These are phyloP conservation scores for Drosophila simulans DNA, from an alignment of 1,140 invertebrate species.

Conservation along the genomic window DNA sequence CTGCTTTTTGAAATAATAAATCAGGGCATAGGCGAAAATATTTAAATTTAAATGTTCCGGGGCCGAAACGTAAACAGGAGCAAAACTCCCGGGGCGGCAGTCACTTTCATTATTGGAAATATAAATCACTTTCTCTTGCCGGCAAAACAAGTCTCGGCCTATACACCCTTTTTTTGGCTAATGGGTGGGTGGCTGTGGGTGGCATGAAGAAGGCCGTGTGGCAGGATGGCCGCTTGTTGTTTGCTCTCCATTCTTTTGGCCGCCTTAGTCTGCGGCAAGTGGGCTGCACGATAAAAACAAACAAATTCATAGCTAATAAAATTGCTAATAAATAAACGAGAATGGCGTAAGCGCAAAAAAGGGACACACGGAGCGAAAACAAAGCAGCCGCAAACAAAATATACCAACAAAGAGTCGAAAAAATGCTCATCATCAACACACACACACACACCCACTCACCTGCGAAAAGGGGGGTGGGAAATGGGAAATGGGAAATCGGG, in stretches of 20 bases:
- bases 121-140: slow-evolving; percentile 79
- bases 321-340: slow-evolving; percentile 83
- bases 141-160: slow-evolving; percentile 52
- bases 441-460: slow-evolving; percentile 19
- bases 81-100: slow-evolving; percentile 35
- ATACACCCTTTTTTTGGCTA: slow-evolving; percentile 55
- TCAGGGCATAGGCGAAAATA: slow-evolving; percentile 80
- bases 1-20: slow-evolving; percentile 56
- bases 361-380: slow-evolving; percentile 75
- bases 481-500: background rate
- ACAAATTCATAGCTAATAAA: slow-evolving; percentile 84
- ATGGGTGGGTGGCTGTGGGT: slow-evolving; percentile 10
- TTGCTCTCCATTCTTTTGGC: slow-evolving; percentile 26
- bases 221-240: slow-evolving; percentile 26
- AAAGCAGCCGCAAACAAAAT: slow-evolving; percentile 73
- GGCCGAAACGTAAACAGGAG: slow-evolving; percentile 48
- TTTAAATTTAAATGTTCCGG: slow-evolving; percentile 82
- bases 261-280: slow-evolving; percentile 45
- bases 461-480: background rate
- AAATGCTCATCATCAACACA: slow-evolving; percentile 29
- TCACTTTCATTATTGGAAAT: slow-evolving; percentile 83
- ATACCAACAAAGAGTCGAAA: slow-evolving; percentile 33
- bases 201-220: background rate
- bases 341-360: slow-evolving; percentile 79
- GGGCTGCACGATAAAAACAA: slow-evolving; percentile 77